Conservation (phyloP, 2,113 vertebrate genomes). For the Xiphophorus couchianus region DNA sequence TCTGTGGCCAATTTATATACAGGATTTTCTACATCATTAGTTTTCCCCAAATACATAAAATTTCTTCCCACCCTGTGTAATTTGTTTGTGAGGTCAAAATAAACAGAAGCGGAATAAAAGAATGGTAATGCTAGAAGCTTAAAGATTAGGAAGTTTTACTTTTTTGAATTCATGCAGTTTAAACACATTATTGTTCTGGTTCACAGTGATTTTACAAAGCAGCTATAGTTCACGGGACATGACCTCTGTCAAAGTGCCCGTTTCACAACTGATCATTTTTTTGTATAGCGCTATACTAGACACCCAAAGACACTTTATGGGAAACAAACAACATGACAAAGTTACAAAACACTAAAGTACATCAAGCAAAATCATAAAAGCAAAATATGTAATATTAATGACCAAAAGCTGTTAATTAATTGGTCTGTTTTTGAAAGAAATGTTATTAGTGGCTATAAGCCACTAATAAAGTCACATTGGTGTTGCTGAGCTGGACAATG, state of each 20-base stretch:
- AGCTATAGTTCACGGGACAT: background rate
- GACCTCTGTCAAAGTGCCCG: background rate
- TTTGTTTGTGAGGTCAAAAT: background rate
- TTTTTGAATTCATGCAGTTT: too few relatives aligned
- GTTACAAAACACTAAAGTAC: too few relatives aligned
- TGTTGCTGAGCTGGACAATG: too few relatives aligned
- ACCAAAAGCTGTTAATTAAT: background rate
- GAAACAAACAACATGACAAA: too few relatives aligned
- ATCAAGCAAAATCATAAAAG: too few relatives aligned
- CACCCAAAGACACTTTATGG: too few relatives aligned
- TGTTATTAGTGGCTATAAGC: background rate
- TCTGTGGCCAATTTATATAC: background rate
- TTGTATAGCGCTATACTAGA: too few relatives aligned
- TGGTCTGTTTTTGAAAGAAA: background rate
- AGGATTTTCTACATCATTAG: background rate
- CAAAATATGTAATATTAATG: background rate
- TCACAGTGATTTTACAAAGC: background rate
- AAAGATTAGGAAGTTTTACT: background rate
- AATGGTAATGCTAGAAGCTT: background rate
- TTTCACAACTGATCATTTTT: too few relatives aligned
- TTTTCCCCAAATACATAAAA: background rate
- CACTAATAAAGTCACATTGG: too few relatives aligned
- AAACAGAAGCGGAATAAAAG: background rate
- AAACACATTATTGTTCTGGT: background rate
- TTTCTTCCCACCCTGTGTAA: background rate